Percentiles rank a stretch among this genome's conserved stretches.
phyloP scores from a whole-genome alignment of 2,113 vertebrate species.

The Perognathus longimembris region DNA sequence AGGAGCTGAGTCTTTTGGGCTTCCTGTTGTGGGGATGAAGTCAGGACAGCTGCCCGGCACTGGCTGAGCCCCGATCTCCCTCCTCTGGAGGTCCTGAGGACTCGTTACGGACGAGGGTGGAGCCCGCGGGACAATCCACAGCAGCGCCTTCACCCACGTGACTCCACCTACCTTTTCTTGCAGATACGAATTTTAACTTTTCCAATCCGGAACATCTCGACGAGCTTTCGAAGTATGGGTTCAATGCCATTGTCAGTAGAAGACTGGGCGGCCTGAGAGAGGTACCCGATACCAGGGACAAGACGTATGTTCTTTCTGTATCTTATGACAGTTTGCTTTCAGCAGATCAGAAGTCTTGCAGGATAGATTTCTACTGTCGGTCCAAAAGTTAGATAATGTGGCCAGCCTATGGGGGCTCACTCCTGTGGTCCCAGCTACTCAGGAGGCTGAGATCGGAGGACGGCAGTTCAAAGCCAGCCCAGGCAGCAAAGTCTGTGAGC shows the following conservation, averaged over 20 bases:
- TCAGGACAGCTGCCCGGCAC: too few species aligned
- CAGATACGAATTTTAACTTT: slow-evolving; percentile 89
- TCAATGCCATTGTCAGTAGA: slow-evolving; percentile 94
- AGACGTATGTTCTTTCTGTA: slow-evolving; percentile 86
- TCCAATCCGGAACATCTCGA: neutral
- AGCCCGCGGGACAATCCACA: neutral
- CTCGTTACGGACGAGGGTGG: too few species aligned
- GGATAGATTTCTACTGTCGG: neutral
- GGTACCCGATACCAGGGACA: slow-evolving; percentile 93
- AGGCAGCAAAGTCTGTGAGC: too few species aligned
- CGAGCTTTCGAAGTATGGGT: slow-evolving; percentile 89
- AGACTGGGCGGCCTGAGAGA: slow-evolving; percentile 90
- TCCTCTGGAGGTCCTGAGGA: too few species aligned
- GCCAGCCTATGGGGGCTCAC: too few species aligned
- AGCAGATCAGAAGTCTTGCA: neutral
- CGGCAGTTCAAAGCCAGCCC: too few species aligned
- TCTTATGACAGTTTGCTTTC: slow-evolving; percentile 11
- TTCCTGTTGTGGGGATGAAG: too few species aligned
- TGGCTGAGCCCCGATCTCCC: too few species aligned
- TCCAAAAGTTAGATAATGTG: neutral
- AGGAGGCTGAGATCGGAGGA: too few species aligned
- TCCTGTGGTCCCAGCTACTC: too few species aligned
- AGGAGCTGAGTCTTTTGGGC: too few species aligned
- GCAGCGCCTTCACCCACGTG: neutral
- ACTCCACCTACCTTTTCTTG: slow-evolving; percentile 39